Conservation (phyloP, 1,140 invertebrate species). For the Apis cerana region DNA sequence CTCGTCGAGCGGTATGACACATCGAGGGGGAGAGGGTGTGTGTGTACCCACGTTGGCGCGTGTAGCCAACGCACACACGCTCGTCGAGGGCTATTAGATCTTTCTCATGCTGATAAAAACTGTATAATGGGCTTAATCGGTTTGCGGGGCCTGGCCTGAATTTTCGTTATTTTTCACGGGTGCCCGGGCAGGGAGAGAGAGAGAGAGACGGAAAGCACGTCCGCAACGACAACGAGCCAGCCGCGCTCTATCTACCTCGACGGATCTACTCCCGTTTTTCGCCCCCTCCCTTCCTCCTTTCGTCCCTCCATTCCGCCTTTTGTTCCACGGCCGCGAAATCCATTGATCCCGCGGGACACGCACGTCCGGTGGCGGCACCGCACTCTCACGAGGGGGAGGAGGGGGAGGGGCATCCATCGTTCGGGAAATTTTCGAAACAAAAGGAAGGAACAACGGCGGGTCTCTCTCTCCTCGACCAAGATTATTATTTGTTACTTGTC, state of each 20-base stretch:
- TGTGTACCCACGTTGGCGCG: constrained; percentile 7
- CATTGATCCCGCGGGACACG: constrained; percentile 66
- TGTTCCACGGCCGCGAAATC: constrained; percentile 59
- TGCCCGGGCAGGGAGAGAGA: constrained; percentile 59
- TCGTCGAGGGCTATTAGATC: constrained; percentile 75
- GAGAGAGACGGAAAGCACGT: no score
- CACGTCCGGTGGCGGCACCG: constrained; percentile 47
- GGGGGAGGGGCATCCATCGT: constrained; percentile 25
- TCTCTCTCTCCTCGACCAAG: neutral
- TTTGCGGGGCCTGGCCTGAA: constrained; percentile 75
- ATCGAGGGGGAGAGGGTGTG: constrained; percentile 70
- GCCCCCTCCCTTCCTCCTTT: no score
- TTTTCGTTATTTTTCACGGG: constrained; percentile 81
- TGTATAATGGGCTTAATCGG: constrained; percentile 81
- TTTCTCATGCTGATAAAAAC: constrained; percentile 81
- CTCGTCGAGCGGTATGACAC: constrained; percentile 75
- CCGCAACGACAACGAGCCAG: no score
- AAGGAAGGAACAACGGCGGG: constrained; percentile 9
- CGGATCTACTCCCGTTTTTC: constrained; percentile 60
- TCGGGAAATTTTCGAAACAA: constrained; percentile 39
- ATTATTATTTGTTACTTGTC: constrained; percentile 50
- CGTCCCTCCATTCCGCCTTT: constrained; percentile 34
- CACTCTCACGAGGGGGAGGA: constrained; percentile 23
- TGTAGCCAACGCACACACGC: neutral
- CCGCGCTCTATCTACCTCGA: constrained; percentile 59